These are phyloP conservation scores for Leptinotarsa haldemani DNA, from an alignment of 2,888 invertebrate species.

Conservation along the genomic window DNA sequence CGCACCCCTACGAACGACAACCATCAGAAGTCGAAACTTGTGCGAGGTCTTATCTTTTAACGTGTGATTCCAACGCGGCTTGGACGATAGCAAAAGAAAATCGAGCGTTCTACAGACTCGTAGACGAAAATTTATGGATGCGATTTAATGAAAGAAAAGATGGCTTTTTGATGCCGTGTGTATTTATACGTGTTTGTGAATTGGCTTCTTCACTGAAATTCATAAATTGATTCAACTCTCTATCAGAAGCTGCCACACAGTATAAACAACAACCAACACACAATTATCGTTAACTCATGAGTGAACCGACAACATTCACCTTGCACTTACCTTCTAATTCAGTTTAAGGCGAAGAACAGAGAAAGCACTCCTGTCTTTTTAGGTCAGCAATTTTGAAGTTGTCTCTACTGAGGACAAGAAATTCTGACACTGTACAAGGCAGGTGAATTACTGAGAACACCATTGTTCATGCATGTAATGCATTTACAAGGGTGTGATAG, in stretches of 20 bases:
- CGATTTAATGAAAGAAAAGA: too few species aligned
- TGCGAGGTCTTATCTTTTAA: too few species aligned
- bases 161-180: too few species aligned
- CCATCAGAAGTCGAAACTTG: too few species aligned
- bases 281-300: neutral
- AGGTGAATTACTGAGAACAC: conserved; percentile 1
- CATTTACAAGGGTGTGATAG: neutral
- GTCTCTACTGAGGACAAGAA: conserved; percentile 9
- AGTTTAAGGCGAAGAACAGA: neutral
- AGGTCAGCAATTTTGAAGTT: conserved; percentile 28
- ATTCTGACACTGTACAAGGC: conserved; percentile 3
- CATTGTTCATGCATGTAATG: conserved; percentile 3
- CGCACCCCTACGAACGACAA: too few species aligned
- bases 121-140: too few species aligned
- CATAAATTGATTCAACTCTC: too few species aligned
- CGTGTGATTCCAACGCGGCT: too few species aligned
- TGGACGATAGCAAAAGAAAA: too few species aligned
- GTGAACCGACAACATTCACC: neutral
- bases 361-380: conserved; percentile 10
- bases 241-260: neutral
- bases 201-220: too few species aligned
- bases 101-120: too few species aligned
- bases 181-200: too few species aligned
- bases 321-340: neutral
- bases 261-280: neutral